Conservation (phyloP, 2,113 vertebrate genomes). For the Aegotheles bennettii region DNA sequence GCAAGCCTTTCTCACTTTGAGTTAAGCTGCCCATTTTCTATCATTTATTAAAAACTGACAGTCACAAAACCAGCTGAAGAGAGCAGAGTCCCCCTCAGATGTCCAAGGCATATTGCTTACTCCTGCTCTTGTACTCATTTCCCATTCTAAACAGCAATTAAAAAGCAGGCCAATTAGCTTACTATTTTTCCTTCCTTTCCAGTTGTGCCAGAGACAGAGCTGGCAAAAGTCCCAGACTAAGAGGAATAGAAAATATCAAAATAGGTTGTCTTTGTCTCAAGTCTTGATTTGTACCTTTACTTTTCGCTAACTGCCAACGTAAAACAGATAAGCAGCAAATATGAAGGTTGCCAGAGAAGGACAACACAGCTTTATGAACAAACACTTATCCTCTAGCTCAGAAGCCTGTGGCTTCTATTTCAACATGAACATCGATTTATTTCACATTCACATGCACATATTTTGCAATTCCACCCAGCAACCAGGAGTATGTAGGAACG, state of each 20-base stretch:
- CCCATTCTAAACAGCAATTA: constrained; percentile 21
- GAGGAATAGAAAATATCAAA: background rate
- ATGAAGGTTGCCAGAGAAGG: background rate
- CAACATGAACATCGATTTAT: background rate
- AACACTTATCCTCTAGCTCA: background rate
- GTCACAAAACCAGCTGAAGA: background rate
- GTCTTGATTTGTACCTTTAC: constrained; percentile 4
- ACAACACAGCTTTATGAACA: background rate
- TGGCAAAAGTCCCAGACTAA: background rate
- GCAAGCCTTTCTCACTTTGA: background rate
- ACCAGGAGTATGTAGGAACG: background rate
- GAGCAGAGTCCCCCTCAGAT: background rate
- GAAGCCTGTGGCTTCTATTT: background rate
- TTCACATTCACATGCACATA: background rate
- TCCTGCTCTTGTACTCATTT: background rate
- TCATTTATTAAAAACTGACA: background rate
- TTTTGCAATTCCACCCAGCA: constrained; percentile 14
- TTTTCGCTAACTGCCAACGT: background rate
- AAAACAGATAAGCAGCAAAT: background rate
- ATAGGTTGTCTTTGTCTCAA: background rate
- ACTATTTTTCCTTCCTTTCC: constrained; percentile 49
- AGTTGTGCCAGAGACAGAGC: background rate
- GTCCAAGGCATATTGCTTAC: background rate
- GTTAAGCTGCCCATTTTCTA: background rate
- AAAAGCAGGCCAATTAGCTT: constrained; percentile 1